These are phyloP conservation scores for Manduca sexta DNA, from an alignment of 1,140 invertebrate species.

Conservation along the genomic window DNA sequence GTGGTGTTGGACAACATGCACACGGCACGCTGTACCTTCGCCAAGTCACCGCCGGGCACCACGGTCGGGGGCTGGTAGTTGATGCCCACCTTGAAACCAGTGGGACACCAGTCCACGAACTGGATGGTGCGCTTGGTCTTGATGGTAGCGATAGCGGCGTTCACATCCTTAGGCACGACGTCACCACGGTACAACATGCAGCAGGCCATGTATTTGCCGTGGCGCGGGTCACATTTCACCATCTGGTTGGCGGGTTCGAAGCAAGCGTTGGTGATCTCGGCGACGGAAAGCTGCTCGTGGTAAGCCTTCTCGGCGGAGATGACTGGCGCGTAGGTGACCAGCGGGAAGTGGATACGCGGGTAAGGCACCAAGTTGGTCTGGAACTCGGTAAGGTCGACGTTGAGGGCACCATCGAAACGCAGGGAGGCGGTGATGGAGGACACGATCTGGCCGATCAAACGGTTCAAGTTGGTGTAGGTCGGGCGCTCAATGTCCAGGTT, in stretches of 20 bases:
- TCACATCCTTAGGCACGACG: conserved; percentile 86
- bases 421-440: conserved; percentile 92
- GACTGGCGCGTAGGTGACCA: conserved; percentile 90
- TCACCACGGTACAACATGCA: conserved; percentile 86
- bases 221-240: conserved; percentile 93
- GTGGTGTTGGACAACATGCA: conserved; percentile 90
- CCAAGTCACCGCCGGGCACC: conserved; percentile 87
- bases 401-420: conserved; percentile 91
- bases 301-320: conserved; percentile 91
- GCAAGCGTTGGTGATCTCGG: conserved; percentile 92
- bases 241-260: conserved; percentile 93
- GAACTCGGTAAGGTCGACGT: conserved; percentile 93
- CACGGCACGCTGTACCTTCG: conserved; percentile 80
- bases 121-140: conserved; percentile 89
- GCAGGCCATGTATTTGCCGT: conserved; percentile 94
- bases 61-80: conserved; percentile 88
- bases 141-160: conserved; percentile 88
- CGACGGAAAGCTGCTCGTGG: conserved; percentile 87
- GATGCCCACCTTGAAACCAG: conserved; percentile 89
- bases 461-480: conserved; percentile 86
- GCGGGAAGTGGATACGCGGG: conserved; percentile 87
- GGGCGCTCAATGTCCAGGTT: conserved; percentile 92
- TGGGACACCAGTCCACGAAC: conserved; percentile 95
- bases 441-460: conserved; percentile 89
- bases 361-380: conserved; percentile 92